Evolutionary conservation across 1,140 invertebrate genomes (phyloP).

Genomic region (Tyrophagus putrescentiae): DNA sequence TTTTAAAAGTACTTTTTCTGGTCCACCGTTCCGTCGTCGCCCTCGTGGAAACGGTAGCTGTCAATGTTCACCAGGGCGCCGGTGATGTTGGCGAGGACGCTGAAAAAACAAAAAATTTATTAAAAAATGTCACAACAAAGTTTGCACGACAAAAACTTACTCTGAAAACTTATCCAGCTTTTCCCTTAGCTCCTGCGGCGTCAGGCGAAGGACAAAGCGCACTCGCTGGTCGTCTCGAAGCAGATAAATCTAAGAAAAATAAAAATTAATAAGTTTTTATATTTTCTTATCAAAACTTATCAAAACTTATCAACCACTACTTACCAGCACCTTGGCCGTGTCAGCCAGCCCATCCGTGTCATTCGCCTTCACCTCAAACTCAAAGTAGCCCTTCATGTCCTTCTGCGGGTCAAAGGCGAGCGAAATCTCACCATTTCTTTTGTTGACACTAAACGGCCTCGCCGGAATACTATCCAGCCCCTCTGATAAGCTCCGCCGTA

Average conservation of each 20-base stretch:
- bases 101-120: slow-evolving; percentile 30
- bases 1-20: slow-evolving; percentile 50
- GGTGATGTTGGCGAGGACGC: slow-evolving; percentile 63
- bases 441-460: slow-evolving; percentile 65
- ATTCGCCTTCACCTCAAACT: slow-evolving; percentile 70
- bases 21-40: slow-evolving; percentile 77
- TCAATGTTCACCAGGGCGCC: slow-evolving; percentile 83
- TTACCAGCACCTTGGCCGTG: slow-evolving; percentile 33
- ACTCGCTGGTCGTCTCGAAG: slow-evolving; percentile 81
- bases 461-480: slow-evolving; percentile 61
- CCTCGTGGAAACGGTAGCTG: slow-evolving; percentile 77
- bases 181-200: slow-evolving; percentile 65
- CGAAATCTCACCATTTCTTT: slow-evolving; percentile 58
- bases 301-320: slow-evolving; percentile 22
- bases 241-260: slow-evolving; percentile 52
- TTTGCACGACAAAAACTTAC: slow-evolving; percentile 38
- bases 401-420: slow-evolving; percentile 88
- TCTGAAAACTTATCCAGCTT: slow-evolving; percentile 61
- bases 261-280: not conserved
- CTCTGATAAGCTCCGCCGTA: slow-evolving; percentile 59
- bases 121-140: not conserved
- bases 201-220: slow-evolving; percentile 71
- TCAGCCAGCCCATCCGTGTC: slow-evolving; percentile 58
- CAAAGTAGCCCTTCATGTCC: slow-evolving; percentile 91
- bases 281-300: slow-evolving; percentile 8